Evolutionary conservation across 2,797 vertebrate species (phyloP), one percentile per base, ranked within the genome.

Genomic region (Argyrosomus regius): DNA sequence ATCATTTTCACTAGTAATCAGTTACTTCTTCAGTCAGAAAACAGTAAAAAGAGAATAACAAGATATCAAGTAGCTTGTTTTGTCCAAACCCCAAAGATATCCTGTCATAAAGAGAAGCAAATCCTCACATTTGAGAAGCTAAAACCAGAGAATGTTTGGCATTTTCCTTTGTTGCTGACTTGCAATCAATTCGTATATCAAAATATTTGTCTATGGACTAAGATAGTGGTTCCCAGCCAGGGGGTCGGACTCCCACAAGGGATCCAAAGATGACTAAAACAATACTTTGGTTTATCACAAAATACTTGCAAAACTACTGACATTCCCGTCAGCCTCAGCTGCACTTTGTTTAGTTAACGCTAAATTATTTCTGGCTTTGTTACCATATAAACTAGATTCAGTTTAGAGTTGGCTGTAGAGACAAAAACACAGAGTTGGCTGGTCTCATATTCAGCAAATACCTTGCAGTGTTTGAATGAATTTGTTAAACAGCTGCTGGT

Each of bases 401-500:
- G n/a, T 63, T 72, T 17, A 31, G 43, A 13, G 49, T 22, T 57
- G 5, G 43, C 56, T 39, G 53, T n/a, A 6, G 41, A 16, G 45
- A 17, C 22, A 41, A 20, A 45, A 58, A 45, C 28, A 9, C 6
- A 4, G 58, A 35, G 14, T 35, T 20, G 1, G 14, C n/a, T 1
- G 4, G 24, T 24, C 17, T 28, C 45, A 16, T 72, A 17, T 65
- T 57, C 64, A 46, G 17, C 18, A 0, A 28, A 17, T 54, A 9
- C 45, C 48, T 50, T 2, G 0, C 20, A 8, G 49, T 4, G 20
- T 65, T 76, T 73, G n/a, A 72, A 45, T 52, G n/a, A 16, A 31
- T 71, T 50, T 69, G 50, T 31, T 46, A 5, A 72, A 66, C 45
- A 41, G n/a, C 22, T 16, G n/a, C 50, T 24, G 59, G 11, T 65